Conservation (phyloP, 2,113 vertebrate genomes). For the Hirundichthys speculiger region DNA sequence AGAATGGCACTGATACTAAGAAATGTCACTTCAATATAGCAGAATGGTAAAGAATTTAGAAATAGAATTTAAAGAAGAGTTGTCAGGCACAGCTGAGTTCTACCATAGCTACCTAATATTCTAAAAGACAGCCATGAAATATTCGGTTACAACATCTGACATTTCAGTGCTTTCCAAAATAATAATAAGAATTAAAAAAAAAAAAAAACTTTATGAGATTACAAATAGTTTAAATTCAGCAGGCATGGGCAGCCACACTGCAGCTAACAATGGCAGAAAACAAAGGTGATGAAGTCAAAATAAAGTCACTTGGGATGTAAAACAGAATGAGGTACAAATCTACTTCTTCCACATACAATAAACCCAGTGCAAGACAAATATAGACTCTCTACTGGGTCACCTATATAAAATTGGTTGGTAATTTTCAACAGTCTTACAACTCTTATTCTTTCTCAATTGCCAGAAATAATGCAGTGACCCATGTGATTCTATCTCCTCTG, state of each 20-base stretch:
- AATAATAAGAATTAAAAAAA: not conserved
- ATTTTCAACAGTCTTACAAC: conserved; percentile 76
- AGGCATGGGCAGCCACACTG: conserved; percentile 4
- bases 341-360: conserved; percentile 38
- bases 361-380: conserved; percentile 70
- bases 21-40: conserved; percentile 9
- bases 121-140: not conserved
- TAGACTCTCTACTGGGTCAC: conserved; percentile 79
- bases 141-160: not conserved
- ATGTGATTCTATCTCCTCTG: conserved; percentile 72
- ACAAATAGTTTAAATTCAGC: conserved; percentile 4
- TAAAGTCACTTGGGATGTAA: conserved; percentile 41
- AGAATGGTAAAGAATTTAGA: conserved; percentile 7
- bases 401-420: conserved; percentile 76
- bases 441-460: conserved; percentile 71
- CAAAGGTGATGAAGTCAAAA: conserved; percentile 22
- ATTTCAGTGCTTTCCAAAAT: not conserved
- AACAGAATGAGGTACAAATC: conserved; percentile 38
- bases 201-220: not conserved
- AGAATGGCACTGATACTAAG: conserved; percentile 21
- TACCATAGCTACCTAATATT: not conserved
- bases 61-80: conserved; percentile 2
- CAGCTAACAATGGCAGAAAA: conserved; percentile 12
- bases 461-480: conserved; percentile 84
- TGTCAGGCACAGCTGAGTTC: conserved; percentile 1